A percentile compares a stretch with the other conserved stretches of the same genome.
These are phyloP conservation scores for Apeltes quadracus DNA, from an alignment of 2,113 vertebrate species.

Conservation along the genomic window DNA sequence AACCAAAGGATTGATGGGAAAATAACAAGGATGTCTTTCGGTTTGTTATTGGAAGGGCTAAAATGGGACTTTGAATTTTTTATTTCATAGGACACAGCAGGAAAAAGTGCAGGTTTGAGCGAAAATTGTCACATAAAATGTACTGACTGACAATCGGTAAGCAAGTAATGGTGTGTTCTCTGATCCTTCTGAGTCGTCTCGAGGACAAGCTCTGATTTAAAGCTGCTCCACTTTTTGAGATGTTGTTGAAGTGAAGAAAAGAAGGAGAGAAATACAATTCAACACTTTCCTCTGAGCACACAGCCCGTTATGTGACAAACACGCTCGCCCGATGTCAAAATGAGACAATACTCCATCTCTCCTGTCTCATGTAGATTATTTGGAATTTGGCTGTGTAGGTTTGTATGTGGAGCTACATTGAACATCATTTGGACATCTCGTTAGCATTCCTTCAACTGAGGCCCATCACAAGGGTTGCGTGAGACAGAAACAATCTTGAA, in stretches of 20 bases:
- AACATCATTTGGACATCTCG: constrained; percentile 58
- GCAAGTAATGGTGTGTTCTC: constrained; percentile 11
- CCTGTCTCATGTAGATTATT: constrained; percentile 61
- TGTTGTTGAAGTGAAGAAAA: not conserved
- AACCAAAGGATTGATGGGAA: not conserved
- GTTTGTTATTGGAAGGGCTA: constrained; percentile 25
- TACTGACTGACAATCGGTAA: constrained; percentile 17
- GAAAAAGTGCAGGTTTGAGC: constrained; percentile 10
- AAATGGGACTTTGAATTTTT: constrained; percentile 30
- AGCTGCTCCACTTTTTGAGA: not conserved
- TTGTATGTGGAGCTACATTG: constrained; percentile 51
- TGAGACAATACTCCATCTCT: constrained; percentile 37
- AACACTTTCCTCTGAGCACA: constrained; percentile 14
- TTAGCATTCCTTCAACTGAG: constrained; percentile 57
- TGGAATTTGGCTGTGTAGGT: constrained; percentile 49
- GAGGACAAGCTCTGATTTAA: constrained; percentile 20
- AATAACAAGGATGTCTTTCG: constrained; percentile 1
- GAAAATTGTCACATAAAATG: constrained; percentile 38
- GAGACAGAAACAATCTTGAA: constrained; percentile 76
- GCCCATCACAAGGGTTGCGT: constrained; percentile 50
- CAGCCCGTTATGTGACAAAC: constrained; percentile 52
- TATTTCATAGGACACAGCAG: constrained; percentile 30
- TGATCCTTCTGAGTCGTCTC: constrained; percentile 3
- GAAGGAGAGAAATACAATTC: constrained; percentile 38
- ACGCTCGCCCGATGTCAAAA: constrained; percentile 58